These are phyloP conservation scores for Chymomyza caudatula DNA, from an alignment of 2,888 invertebrate species.

Conservation along the genomic window DNA sequence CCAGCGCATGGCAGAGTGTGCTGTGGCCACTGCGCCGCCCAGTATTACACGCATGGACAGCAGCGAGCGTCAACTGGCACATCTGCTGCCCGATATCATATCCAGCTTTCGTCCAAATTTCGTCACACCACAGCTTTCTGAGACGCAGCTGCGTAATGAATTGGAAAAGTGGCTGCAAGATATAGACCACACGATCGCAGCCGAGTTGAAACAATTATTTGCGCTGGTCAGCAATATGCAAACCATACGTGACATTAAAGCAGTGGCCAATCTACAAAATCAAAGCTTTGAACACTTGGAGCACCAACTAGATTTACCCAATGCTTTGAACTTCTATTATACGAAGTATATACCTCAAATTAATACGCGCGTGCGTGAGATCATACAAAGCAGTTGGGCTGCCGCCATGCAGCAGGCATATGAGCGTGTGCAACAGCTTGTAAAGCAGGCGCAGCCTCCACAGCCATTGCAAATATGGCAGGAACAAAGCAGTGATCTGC, in stretches of 20 bases:
- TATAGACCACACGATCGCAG: constrained; percentile 81
- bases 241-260: constrained; percentile 85
- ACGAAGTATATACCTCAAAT: constrained; percentile 86
- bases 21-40: constrained; percentile 77
- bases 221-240: constrained; percentile 84
- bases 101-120: constrained; percentile 74
- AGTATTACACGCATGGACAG: constrained; percentile 81
- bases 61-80: constrained; percentile 80
- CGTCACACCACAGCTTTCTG: constrained; percentile 52
- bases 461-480: constrained; percentile 80
- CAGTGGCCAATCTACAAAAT: constrained; percentile 83
- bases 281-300: constrained; percentile 83
- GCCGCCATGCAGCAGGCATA: constrained; percentile 77
- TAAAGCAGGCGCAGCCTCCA: constrained; percentile 16
- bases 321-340: constrained; percentile 83
- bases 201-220: constrained; percentile 81
- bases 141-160: constrained; percentile 75
- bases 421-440: constrained; percentile 77
- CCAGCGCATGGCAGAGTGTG: constrained; percentile 77
- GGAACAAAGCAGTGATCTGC: constrained; percentile 82
- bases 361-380: constrained; percentile 83
- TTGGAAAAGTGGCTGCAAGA: constrained; percentile 83
- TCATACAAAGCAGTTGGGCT: constrained; percentile 79
- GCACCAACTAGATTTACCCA: constrained; percentile 80
- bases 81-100: constrained; percentile 81